Percentiles rank a stretch among this genome's conserved stretches.
Evolutionary conservation across 2,888 invertebrate genomes (phyloP).

Genomic region (Coleophora flavipennella): DNA sequence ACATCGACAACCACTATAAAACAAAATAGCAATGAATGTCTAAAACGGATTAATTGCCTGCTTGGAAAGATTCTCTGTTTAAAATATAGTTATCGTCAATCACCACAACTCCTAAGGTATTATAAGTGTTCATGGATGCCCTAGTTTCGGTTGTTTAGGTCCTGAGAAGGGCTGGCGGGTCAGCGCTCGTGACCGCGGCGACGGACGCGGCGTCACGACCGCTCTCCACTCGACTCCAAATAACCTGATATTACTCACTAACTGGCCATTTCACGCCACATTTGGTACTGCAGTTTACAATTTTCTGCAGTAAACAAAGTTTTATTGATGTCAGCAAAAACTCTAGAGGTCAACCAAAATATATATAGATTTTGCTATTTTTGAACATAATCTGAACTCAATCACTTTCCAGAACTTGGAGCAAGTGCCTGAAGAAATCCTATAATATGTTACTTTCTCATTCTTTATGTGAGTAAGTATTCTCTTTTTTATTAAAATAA

Average conservation of each 20-base stretch:
- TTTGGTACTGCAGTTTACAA: conserved; percentile 33
- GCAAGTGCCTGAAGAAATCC: too few species aligned
- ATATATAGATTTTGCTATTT: too few species aligned
- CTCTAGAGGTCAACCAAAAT: too few species aligned
- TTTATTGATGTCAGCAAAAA: conserved; percentile 22
- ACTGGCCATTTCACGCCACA: conserved; percentile 67
- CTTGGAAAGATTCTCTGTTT: not conserved
- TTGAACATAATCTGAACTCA: too few species aligned
- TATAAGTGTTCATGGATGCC: not conserved
- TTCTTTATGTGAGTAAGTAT: too few species aligned
- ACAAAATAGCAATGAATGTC: too few species aligned
- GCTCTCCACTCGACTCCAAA: conserved; percentile 54
- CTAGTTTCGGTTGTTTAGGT: conserved; percentile 7
- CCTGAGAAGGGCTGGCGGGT: conserved; percentile 17
- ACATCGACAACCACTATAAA: too few species aligned
- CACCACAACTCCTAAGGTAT: not conserved
- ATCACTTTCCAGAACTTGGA: too few species aligned
- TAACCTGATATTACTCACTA: conserved; percentile 68
- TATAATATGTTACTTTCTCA: too few species aligned
- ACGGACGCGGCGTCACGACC: conserved; percentile 54
- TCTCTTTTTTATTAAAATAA: too few species aligned
- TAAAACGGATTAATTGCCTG: not conserved
- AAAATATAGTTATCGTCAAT: not conserved
- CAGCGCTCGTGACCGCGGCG: conserved; percentile 62
- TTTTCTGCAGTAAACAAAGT: conserved; percentile 28